Evolutionary conservation across 2,797 vertebrate species (phyloP).

Genomic region (Telmatherina bonti): DNA sequence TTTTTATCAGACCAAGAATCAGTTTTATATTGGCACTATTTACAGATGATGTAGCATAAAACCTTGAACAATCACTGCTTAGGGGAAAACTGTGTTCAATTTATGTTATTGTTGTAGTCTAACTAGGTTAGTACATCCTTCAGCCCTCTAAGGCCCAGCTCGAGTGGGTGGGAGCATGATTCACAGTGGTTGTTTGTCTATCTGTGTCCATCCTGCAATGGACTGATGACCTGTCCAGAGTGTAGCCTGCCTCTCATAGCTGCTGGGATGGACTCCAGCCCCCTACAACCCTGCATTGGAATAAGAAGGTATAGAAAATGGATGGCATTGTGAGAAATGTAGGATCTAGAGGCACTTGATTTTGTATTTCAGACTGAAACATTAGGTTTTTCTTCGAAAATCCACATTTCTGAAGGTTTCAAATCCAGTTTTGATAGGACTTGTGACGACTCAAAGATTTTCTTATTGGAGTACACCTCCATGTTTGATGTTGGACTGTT

Average conservation of each 20-base stretch:
- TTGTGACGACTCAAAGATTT: background rate
- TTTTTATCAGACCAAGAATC: too few species aligned
- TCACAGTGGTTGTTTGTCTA: background rate
- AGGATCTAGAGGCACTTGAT: background rate
- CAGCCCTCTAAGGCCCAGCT: too few species aligned
- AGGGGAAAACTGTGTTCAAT: background rate
- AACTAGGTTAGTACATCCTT: background rate
- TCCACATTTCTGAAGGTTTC: background rate
- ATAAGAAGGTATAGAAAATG: background rate
- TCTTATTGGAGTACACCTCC: background rate
- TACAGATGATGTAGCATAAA: background rate
- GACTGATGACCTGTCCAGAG: background rate
- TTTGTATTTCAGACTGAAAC: background rate
- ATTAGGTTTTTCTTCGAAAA: background rate
- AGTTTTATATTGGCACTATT: background rate
- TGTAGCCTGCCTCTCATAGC: background rate
- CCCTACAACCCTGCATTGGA: background rate
- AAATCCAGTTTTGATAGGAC: background rate
- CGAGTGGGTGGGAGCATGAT: background rate
- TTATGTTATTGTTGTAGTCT: background rate
- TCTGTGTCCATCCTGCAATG: background rate
- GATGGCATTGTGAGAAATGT: background rate
- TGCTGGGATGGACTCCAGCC: background rate
- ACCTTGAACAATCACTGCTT: background rate
- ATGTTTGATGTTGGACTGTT: constrained; percentile 1